A percentile compares a stretch with the other conserved stretches of the same genome.
These are phyloP conservation scores for Naso thynnoides DNA, from an alignment of 2,797 vertebrate genomes.

Conservation along the genomic window DNA sequence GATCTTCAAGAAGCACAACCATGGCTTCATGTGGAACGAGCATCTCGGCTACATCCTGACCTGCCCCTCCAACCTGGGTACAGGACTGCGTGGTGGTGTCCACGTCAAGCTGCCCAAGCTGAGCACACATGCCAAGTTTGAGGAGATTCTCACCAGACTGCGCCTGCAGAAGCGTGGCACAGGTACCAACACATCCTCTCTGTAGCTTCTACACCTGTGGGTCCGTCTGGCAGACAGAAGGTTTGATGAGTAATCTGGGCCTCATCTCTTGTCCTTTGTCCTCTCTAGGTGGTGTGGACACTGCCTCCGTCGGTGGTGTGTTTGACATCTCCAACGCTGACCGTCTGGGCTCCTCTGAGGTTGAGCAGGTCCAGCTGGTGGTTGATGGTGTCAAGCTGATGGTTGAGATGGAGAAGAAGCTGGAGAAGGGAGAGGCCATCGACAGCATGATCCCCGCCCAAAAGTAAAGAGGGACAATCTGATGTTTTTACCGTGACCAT, in stretches of 20 bases:
- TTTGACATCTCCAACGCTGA: constrained; percentile 98
- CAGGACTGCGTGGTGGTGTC: constrained; percentile 94
- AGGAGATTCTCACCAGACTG: constrained; percentile 92
- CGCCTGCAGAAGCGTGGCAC: constrained; percentile 98
- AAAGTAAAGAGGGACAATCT: constrained; percentile 84
- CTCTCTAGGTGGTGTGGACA: constrained; percentile 93
- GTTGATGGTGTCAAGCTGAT: constrained; percentile 98
- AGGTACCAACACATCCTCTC: constrained; percentile 78
- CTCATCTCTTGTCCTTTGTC: background rate
- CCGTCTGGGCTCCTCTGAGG: constrained; percentile 95
- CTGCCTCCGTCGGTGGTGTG: constrained; percentile 93
- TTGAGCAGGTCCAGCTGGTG: constrained; percentile 95
- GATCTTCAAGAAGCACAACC: constrained; percentile 94
- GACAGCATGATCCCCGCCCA: constrained; percentile 97
- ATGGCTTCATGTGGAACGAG: constrained; percentile 97
- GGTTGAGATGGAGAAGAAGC: constrained; percentile 98
- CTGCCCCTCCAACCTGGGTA: constrained; percentile 97
- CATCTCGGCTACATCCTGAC: constrained; percentile 97
- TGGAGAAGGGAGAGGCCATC: constrained; percentile 94
- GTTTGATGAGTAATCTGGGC: background rate
- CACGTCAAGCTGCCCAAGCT: constrained; percentile 95
- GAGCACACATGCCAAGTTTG: constrained; percentile 94
- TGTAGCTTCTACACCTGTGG: background rate
- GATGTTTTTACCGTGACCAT: constrained; percentile 75
- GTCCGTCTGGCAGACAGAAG: constrained; percentile 58